Evolutionary conservation across 2,797 vertebrate species (phyloP).

Genomic region (Megaceryle alcyon): DNA sequence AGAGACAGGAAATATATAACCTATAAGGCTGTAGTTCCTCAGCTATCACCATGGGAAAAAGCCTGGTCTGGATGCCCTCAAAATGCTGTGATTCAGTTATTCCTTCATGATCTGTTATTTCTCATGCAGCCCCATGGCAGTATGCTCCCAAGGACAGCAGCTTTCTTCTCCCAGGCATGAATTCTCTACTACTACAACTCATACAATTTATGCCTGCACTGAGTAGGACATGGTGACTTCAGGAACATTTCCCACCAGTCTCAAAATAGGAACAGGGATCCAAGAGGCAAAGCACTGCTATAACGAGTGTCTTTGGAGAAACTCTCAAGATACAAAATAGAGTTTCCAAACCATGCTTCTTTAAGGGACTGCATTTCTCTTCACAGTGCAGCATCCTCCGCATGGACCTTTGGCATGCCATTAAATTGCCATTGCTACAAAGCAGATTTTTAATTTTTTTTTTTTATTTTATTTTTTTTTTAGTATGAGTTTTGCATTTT

Average conservation of each 20-base stretch:
- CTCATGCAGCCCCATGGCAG: not conserved
- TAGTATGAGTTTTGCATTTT: slow-evolving; percentile 2
- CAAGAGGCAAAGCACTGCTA: not conserved
- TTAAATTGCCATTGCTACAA: not conserved
- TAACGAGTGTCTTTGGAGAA: not conserved
- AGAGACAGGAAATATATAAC: not conserved
- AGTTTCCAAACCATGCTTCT: not conserved
- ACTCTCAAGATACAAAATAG: not conserved
- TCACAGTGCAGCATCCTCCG: not conserved
- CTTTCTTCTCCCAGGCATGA: not conserved
- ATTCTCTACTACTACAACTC: not conserved
- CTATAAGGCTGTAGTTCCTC: not conserved
- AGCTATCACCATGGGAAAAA: not conserved
- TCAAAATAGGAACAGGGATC: slow-evolving; percentile 10
- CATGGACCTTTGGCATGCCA: not conserved
- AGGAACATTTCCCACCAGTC: slow-evolving; percentile 33
- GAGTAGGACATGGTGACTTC: not conserved
- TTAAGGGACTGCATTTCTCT: not conserved
- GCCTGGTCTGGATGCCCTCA: not conserved
- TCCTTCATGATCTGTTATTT: not conserved
- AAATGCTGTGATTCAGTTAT: not conserved
- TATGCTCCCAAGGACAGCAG: not conserved
- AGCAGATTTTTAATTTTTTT: not conserved
- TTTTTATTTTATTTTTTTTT: not conserved
- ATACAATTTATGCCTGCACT: not conserved